Evolutionary conservation across 2,888 invertebrate genomes (phyloP), one percentile per base, ranked within the genome.

Genomic region (Tipula unca): DNA sequence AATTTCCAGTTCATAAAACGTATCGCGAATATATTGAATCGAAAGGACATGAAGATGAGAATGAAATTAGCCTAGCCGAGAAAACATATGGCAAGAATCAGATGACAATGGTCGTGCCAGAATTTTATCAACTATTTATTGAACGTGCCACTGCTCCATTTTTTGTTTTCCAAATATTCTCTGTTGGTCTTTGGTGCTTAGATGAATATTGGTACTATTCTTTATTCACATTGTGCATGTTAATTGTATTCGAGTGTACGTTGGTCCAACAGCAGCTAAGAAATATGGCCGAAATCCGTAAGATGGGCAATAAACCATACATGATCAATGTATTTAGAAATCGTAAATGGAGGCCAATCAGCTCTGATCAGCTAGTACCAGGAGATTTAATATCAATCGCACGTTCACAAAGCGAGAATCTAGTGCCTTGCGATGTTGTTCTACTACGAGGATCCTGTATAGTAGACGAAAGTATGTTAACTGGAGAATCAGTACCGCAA

Each of bases 131-230:
- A 91, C 92, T 99, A 20, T 99, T 99, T 90, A 96, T 95, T 88
- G 99, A 99, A 91, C 93, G 99, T 88, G 99, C 99, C 0, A 99
- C 99, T 0, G 99, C 99, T 0, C 99, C 99, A 1, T 99, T 99
- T 91, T 99, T 99, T 91, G 99, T 99, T 4, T 99, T 99, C 91
- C 99, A 99, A 95, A 97, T 99, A 86, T 99, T 99, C 90, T 99
- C 99, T 89, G 99, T 99, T 84, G 97, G 96, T 13, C 92, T 99
- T 1, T 99, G 99, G 99, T 99, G 99, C 91, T 92, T 99, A 87
- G 99, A 99, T 90, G 98, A 98, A 90, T 99, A 98, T 91, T 98
- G 98, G 98, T 97, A 98, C 90, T 99, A 99, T 91, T 98, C 98
- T 85, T 94, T 99, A 86, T 99, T 99, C 90, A 99, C 99, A 0